These are phyloP conservation scores for Cecropterus lyciades DNA, from an alignment of 1,140 invertebrate species.

Conservation along the genomic window DNA sequence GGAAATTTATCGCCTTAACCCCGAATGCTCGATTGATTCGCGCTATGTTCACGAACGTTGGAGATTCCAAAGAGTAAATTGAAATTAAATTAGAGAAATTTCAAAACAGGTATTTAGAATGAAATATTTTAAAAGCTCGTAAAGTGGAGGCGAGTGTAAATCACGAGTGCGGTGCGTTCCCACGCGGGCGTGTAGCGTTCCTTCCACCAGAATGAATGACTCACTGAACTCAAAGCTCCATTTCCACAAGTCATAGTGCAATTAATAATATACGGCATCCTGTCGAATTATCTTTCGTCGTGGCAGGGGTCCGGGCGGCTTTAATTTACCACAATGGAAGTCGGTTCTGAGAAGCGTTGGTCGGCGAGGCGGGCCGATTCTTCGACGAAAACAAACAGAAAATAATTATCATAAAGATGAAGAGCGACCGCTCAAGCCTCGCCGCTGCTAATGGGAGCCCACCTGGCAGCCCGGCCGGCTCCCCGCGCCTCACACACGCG, in stretches of 20 bases:
- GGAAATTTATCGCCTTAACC: slow-evolving; percentile 68
- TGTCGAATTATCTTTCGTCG: slow-evolving; percentile 83
- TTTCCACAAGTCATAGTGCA: slow-evolving; percentile 84
- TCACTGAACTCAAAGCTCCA: slow-evolving; percentile 79
- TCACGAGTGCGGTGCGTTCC: slow-evolving; percentile 65
- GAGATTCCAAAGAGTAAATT: slow-evolving; percentile 27
- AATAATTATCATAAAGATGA: slow-evolving; percentile 84
- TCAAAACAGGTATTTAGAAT: slow-evolving; percentile 43
- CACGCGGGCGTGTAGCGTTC: slow-evolving; percentile 62
- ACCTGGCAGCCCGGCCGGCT: slow-evolving; percentile 65
- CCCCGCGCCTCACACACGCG: slow-evolving; percentile 38
- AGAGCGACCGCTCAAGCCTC: slow-evolving; percentile 79
- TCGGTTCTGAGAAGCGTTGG: slow-evolving; percentile 80
- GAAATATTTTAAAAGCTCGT: slow-evolving; percentile 61
- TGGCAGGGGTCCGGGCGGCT: slow-evolving; percentile 83
- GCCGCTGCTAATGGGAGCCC: slow-evolving; percentile 79
- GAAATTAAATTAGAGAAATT: slow-evolving; percentile 48
- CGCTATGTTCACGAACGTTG: slow-evolving; percentile 45
- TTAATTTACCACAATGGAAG: slow-evolving; percentile 84
- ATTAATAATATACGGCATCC: slow-evolving; percentile 84
- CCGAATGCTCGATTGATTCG: slow-evolving; percentile 66
- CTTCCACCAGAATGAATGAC: slow-evolving; percentile 78
- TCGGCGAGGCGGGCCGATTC: slow-evolving; percentile 79
- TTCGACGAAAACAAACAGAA: slow-evolving; percentile 84
- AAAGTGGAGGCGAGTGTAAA: slow-evolving; percentile 63